Evolutionary conservation across 2,888 invertebrate genomes (phyloP), one percentile per base, ranked within the genome.

Genomic region (Caenorhabditis uteleia): DNA sequence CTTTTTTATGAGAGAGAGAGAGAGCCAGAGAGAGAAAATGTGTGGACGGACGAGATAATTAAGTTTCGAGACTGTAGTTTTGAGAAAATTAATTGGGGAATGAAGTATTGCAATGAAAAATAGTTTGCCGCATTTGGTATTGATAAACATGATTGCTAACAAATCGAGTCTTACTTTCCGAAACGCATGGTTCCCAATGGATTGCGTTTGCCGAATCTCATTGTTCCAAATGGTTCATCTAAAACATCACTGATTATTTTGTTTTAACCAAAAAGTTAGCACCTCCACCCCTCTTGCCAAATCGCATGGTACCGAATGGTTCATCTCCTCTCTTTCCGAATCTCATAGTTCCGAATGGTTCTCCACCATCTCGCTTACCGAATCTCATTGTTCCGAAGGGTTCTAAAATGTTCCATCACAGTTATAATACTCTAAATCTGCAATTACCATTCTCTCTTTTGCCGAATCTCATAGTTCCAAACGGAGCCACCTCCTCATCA

Each of bases 101-200:
- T n/a, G n/a, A n/a, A n/a, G n/a, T n/a, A n/a, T n/a, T n/a, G n/a
- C n/a, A n/a, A n/a, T n/a, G n/a, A n/a, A n/a, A n/a, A n/a, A n/a
- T n/a, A n/a, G n/a, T n/a, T n/a, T n/a, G n/a, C n/a, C n/a, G n/a
- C n/a, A n/a, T n/a, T n/a, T n/a, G n/a, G n/a, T n/a, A n/a, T n/a
- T n/a, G n/a, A n/a, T n/a, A n/a, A n/a, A n/a, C n/a, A n/a, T n/a
- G n/a, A n/a, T n/a, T n/a, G n/a, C n/a, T n/a, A n/a, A n/a, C n/a
- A n/a, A n/a, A n/a, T 29, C 6, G 5, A 40, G 6, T 14, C 20
- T 58, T 61, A 55, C 34, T 65, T 70, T 20, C 75, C 75, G 49
- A 74, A 75, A 4, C 75, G 70, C 75, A 75, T 75, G 29, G 71
- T 75, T 53, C 72, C 74, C 23, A 75, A 64, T 7, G 75, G 64